phyloP scores from a whole-genome alignment of 1,140 invertebrate species.

The Drosophila subpulchrella region DNA sequence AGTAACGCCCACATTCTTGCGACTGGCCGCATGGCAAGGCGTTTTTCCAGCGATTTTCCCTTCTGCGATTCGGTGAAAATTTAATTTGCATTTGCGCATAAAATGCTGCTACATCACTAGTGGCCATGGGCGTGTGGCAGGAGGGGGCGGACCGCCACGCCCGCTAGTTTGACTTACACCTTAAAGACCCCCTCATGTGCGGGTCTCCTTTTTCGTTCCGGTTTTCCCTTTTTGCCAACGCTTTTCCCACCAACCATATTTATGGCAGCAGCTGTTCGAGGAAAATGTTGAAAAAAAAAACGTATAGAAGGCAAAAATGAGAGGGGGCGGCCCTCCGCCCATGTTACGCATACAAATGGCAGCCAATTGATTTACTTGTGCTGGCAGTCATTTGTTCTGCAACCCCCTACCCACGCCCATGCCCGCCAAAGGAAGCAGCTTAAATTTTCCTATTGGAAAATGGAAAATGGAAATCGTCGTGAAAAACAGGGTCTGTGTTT shows the following conservation, averaged over 20 bases:
- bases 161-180: conserved; percentile 56
- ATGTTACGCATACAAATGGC: conserved; percentile 77
- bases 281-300: conserved; percentile 25
- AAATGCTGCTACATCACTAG: conserved; percentile 56
- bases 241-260: conserved; percentile 44
- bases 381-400: conserved; percentile 37
- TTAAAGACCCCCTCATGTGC: conserved; percentile 37
- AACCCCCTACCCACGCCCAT: neutral
- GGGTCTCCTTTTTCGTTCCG: conserved; percentile 7
- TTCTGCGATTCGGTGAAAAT: conserved; percentile 63
- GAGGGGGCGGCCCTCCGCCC: conserved; percentile 6
- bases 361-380: conserved; percentile 79
- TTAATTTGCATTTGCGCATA: conserved; percentile 82
- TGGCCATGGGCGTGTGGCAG: conserved; percentile 5
- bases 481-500: conserved; percentile 37
- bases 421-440: neutral
- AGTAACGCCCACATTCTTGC: conserved; percentile 40
- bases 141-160: conserved; percentile 26
- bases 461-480: conserved; percentile 44
- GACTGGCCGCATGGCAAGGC: conserved; percentile 51
- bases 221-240: neutral
- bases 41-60: conserved; percentile 41
- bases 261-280: conserved; percentile 75
- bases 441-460: conserved; percentile 50
- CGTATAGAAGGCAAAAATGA: neutral